Conservation (phyloP, 2,888 invertebrate species). For the Priocnemis perturbator region DNA sequence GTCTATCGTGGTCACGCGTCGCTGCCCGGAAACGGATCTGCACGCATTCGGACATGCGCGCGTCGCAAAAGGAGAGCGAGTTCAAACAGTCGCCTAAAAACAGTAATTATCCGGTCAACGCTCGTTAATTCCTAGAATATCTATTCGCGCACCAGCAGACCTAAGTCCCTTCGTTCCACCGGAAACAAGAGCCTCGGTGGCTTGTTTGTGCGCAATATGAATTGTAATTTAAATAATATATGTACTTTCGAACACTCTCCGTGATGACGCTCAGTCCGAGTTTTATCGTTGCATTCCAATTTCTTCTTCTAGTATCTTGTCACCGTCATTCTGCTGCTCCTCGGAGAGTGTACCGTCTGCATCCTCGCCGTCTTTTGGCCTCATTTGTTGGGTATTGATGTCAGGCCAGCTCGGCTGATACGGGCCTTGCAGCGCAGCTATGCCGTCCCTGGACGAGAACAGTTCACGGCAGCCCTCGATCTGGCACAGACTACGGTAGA, state of each 20-base stretch:
- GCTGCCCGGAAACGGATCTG: slow-evolving; percentile 64
- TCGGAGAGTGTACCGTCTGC: slow-evolving; percentile 84
- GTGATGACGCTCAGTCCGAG: too few species aligned
- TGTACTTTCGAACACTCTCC: neutral
- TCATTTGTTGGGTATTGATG: slow-evolving; percentile 84
- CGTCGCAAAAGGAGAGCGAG: slow-evolving; percentile 51
- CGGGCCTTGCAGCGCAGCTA: slow-evolving; percentile 85
- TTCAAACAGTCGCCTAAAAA: slow-evolving; percentile 45
- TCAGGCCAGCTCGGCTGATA: slow-evolving; percentile 82
- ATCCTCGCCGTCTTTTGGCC: slow-evolving; percentile 86
- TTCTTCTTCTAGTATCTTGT: slow-evolving; percentile 80
- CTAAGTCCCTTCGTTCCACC: too few species aligned
- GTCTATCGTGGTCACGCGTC: slow-evolving; percentile 57
- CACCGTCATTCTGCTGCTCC: slow-evolving; percentile 81
- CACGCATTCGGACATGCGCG: slow-evolving; percentile 49
- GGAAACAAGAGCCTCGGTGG: too few species aligned
- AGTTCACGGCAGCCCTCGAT: slow-evolving; percentile 88
- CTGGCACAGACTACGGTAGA: slow-evolving; percentile 81
- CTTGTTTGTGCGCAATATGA: too few species aligned
- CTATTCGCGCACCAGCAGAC: too few species aligned
- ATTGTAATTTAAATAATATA: too few species aligned
- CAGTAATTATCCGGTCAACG: slow-evolving; percentile 44
- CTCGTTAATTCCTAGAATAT: slow-evolving; percentile 11
- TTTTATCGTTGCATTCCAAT: too few species aligned
- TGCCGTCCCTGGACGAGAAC: slow-evolving; percentile 83